These are phyloP conservation scores for Phenganax stokvisi DNA, from an alignment of 92 coral and sea anemone genomes.

Conservation along the genomic window DNA sequence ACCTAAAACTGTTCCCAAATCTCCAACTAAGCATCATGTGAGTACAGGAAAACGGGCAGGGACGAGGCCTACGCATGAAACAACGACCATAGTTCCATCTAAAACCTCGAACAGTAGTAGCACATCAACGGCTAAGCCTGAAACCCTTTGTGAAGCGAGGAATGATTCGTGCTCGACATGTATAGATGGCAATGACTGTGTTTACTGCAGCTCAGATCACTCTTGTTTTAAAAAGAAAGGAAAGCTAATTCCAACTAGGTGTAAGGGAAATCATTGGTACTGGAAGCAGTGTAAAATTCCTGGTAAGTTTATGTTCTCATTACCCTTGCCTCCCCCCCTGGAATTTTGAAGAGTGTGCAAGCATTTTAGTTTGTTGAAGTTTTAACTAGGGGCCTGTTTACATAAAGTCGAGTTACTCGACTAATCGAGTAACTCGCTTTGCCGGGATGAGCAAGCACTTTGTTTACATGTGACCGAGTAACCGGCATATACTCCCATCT, in stretches of 20 bases:
- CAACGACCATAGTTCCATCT: not conserved
- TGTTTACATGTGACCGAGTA: too few relatives aligned
- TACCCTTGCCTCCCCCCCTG: too few relatives aligned
- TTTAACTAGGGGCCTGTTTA: too few relatives aligned
- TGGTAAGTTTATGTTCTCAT: conserved; percentile 49
- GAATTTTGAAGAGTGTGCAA: too few relatives aligned
- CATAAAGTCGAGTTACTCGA: too few relatives aligned
- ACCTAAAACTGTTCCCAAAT: too few relatives aligned
- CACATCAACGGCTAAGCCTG: conserved; percentile 46
- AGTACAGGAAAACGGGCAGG: conserved; percentile 14
- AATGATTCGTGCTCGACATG: conserved; percentile 66
- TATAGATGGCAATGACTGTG: conserved; percentile 57
- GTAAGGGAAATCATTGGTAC: conserved; percentile 80
- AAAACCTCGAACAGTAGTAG: not conserved
- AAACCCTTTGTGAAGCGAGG: conserved; percentile 49
- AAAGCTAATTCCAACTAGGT: conserved; percentile 59
- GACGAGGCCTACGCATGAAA: not conserved
- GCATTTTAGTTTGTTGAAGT: too few relatives aligned
- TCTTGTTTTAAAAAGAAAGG: conserved; percentile 51
- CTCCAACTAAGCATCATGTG: too few relatives aligned
- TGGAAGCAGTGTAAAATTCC: conserved; percentile 77
- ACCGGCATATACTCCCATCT: too few relatives aligned
- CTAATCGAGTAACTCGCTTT: too few relatives aligned
- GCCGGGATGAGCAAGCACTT: too few relatives aligned
- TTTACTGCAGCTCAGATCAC: conserved; percentile 64